Percentiles rank a stretch among this genome's conserved stretches.
Evolutionary conservation across 2,888 invertebrate species (phyloP).

Genomic region (Cremastinae sp.): DNA sequence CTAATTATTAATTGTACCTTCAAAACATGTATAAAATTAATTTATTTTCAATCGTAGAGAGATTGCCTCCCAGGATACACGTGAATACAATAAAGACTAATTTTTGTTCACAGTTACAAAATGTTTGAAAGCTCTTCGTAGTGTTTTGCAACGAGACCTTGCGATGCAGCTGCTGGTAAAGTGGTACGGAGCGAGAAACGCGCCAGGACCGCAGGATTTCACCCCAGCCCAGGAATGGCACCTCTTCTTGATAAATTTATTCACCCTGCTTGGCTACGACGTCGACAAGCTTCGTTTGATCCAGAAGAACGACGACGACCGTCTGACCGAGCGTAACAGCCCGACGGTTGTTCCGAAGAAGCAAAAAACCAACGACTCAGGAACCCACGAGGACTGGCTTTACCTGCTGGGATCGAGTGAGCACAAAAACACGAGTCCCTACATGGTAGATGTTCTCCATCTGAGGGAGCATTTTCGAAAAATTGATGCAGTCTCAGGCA

Average conservation of each 20-base stretch:
- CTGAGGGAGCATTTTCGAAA: slow-evolving; percentile 69
- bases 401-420: slow-evolving; percentile 84
- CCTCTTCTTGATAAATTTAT: slow-evolving; percentile 85
- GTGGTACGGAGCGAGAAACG: slow-evolving; percentile 95
- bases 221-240: slow-evolving; percentile 90
- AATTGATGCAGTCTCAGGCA: slow-evolving; percentile 39
- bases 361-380: slow-evolving; percentile 89
- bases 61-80: no score
- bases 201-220: slow-evolving; percentile 91
- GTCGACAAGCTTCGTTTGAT: slow-evolving; percentile 83
- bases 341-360: slow-evolving; percentile 87
- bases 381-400: slow-evolving; percentile 91
- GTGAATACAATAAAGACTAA: neutral
- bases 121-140: slow-evolving; percentile 87
- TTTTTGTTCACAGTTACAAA: slow-evolving; percentile 82
- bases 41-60: no score
- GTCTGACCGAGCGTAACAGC: slow-evolving; percentile 80
- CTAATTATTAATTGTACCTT: no score
- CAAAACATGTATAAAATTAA: no score
- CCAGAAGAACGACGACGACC: slow-evolving; percentile 78
- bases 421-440: slow-evolving; percentile 81
- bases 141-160: slow-evolving; percentile 88
- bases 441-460: slow-evolving; percentile 81
- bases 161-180: slow-evolving; percentile 88
- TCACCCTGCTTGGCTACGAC: slow-evolving; percentile 88